These are phyloP conservation scores for Steatocranus sp. DNA, from an alignment of 2,797 vertebrate species.

Conservation along the genomic window DNA sequence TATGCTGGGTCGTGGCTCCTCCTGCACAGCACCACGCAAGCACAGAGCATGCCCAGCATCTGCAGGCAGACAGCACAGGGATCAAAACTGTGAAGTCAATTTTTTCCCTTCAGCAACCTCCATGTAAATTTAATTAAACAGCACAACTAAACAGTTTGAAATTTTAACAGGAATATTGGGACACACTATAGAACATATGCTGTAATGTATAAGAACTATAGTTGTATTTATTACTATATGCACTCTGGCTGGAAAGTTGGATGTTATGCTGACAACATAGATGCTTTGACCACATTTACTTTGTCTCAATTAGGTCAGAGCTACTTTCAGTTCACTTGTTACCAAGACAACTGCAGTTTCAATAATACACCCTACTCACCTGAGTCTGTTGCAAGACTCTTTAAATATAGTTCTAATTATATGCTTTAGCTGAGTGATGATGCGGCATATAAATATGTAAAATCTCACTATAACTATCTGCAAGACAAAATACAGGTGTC, in stretches of 20 bases:
- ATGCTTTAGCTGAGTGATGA: background rate
- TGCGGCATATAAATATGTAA: background rate
- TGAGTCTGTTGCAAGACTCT: background rate
- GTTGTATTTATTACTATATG: background rate
- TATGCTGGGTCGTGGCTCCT: conserved; percentile 93
- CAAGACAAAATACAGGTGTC: background rate
- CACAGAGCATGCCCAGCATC: conserved; percentile 98
- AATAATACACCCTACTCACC: background rate
- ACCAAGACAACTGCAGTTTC: background rate
- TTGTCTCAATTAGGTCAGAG: background rate
- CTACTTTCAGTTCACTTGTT: background rate
- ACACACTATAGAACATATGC: background rate
- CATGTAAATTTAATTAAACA: background rate
- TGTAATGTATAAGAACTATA: background rate
- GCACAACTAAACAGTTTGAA: background rate
- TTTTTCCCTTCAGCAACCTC: background rate
- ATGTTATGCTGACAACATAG: background rate
- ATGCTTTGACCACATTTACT: background rate
- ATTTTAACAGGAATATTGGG: background rate
- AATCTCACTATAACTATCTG: background rate
- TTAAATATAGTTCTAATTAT: background rate
- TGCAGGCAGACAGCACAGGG: conserved; percentile 41
- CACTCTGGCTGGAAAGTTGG: background rate
- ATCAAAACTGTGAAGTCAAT: background rate
- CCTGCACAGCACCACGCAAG: conserved; percentile 92